A percentile compares a stretch with the other conserved stretches of the same genome.
Conservation (phyloP, 2,888 invertebrate genomes). For the Homarus gammarus region DNA sequence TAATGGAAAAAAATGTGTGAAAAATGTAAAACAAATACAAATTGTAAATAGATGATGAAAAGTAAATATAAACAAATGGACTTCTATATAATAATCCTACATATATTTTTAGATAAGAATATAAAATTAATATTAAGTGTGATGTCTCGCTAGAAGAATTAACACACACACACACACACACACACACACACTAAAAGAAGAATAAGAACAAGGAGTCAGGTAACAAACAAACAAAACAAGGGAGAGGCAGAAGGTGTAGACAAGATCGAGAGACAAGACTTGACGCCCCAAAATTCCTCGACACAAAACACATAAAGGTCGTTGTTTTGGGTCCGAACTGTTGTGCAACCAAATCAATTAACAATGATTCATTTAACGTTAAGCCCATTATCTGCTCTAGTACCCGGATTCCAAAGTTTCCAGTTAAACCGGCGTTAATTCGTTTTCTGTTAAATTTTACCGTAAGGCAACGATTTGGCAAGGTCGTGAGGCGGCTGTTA, state of each 20-base stretch:
- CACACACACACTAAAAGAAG: background rate
- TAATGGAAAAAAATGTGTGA: background rate
- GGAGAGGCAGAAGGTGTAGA: background rate
- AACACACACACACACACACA: background rate
- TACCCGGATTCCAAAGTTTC: conserved; percentile 54
- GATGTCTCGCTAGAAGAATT: too few species aligned
- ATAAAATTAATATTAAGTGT: too few species aligned
- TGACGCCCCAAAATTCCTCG: background rate
- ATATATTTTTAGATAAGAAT: too few species aligned
- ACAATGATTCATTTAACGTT: conserved; percentile 64
- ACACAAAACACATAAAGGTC: conserved; percentile 43
- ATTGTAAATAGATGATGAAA: background rate
- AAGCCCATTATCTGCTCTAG: conserved; percentile 53
- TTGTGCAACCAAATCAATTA: conserved; percentile 64
- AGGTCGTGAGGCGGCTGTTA: background rate
- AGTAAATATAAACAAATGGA: background rate
- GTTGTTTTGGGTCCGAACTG: conserved; percentile 50
- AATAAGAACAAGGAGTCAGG: too few species aligned
- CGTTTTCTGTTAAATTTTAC: conserved; percentile 30
- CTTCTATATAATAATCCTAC: background rate
- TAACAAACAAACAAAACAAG: background rate
- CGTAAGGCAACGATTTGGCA: background rate
- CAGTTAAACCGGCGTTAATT: conserved; percentile 45
- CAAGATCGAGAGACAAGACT: background rate
- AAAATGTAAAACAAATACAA: background rate